Evolutionary conservation across 2,113 vertebrate species (phyloP).

Genomic region (Tachysurus fulvidraco): DNA sequence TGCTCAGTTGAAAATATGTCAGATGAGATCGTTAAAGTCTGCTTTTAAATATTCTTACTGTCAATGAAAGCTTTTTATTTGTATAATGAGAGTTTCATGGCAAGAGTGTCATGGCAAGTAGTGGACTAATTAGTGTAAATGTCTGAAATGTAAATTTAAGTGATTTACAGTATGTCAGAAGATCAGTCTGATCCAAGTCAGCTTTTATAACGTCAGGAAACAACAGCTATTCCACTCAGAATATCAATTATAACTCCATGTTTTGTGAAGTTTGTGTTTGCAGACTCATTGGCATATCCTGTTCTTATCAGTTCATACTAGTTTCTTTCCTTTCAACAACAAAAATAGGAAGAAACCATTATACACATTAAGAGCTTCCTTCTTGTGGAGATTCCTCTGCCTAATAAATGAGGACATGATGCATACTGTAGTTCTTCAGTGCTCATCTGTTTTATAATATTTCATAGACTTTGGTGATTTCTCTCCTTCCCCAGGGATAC

Average conservation of each 20-base stretch:
- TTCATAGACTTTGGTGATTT: background rate
- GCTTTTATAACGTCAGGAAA: background rate
- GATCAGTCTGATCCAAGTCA: background rate
- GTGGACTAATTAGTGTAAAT: background rate
- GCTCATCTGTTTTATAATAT: background rate
- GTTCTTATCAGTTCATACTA: background rate
- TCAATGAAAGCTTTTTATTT: background rate
- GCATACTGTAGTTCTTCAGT: too few species aligned
- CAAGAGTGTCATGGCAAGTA: too few species aligned
- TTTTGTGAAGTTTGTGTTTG: background rate
- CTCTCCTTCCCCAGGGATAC: slow-evolving; percentile 73
- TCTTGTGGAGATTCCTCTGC: slow-evolving; percentile 12
- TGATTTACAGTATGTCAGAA: background rate
- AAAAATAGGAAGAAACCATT: background rate
- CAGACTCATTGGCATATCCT: background rate
- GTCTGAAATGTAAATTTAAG: background rate
- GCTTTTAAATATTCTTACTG: too few species aligned
- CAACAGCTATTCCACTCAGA: background rate
- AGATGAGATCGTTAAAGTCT: background rate
- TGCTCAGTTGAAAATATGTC: background rate
- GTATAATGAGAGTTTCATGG: background rate
- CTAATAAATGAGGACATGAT: background rate
- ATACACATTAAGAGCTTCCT: background rate
- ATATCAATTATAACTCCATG: background rate
- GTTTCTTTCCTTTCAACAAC: background rate